A percentile compares a stretch with the other conserved stretches of the same genome.
These are phyloP conservation scores for Eristalis arbustorum DNA, from an alignment of 2,888 invertebrate genomes.

Conservation along the genomic window DNA sequence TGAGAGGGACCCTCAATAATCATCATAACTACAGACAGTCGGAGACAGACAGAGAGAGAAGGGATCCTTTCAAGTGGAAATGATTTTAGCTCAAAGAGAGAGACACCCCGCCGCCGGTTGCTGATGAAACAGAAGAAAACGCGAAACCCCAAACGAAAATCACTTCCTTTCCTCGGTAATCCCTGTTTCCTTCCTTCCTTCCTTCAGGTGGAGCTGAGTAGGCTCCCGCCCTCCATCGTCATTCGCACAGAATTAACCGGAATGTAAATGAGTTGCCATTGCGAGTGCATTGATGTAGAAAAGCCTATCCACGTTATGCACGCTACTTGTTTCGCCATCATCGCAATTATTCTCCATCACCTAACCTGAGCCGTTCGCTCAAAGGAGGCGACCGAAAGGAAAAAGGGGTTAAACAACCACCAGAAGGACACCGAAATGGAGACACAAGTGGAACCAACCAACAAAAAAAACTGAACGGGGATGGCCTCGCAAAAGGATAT, in stretches of 20 bases:
- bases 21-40: conserved; percentile 29
- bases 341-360: conserved; percentile 39
- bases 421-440: background rate
- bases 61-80: conserved; percentile 42
- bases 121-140: background rate
- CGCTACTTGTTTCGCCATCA: conserved; percentile 56
- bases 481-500: conserved; percentile 44
- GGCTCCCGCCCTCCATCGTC: background rate
- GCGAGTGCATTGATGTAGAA: conserved; percentile 61
- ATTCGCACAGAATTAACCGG: conserved; percentile 52
- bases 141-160: conserved; percentile 46
- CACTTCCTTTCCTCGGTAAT: conserved; percentile 54
- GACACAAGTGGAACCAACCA: background rate
- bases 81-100: conserved; percentile 39
- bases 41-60: conserved; percentile 18
- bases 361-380: conserved; percentile 22
- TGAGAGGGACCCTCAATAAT: conserved; percentile 8
- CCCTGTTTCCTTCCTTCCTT: conserved; percentile 13
- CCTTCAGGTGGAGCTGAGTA: background rate
- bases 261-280: conserved; percentile 66
- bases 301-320: conserved; percentile 53
- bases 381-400: background rate
- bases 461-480: background rate
- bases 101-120: background rate
- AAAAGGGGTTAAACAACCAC: conserved; percentile 32